Percentiles rank a stretch among this genome's conserved stretches.
Evolutionary conservation across 2,888 invertebrate species (phyloP).

Genomic region (Hololepta plana): DNA sequence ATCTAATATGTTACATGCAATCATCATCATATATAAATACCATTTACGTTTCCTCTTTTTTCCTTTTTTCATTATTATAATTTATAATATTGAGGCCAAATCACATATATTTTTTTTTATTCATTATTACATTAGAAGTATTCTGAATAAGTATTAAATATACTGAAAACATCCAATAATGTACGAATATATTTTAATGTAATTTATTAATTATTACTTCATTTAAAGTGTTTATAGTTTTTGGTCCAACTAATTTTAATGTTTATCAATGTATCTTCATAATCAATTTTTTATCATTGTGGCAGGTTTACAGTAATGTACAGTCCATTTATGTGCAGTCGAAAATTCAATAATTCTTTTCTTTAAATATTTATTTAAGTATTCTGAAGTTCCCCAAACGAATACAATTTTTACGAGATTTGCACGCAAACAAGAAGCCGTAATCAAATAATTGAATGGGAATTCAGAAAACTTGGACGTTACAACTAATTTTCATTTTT

Average conservation of each 20-base stretch:
- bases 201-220: slow-evolving; percentile 1
- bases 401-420: too few species aligned
- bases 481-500: slow-evolving; percentile 14
- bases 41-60: background rate
- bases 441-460: slow-evolving; percentile 9
- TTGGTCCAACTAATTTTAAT: slow-evolving; percentile 10
- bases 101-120: slow-evolving; percentile 4
- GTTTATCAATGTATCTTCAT: too few species aligned
- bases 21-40: background rate
- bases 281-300: slow-evolving; percentile 8
- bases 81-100: slow-evolving; percentile 6
- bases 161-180: slow-evolving; percentile 1
- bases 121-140: background rate
- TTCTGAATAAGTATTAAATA: slow-evolving; percentile 1
- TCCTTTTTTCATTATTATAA: slow-evolving; percentile 1
- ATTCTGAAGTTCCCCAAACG: too few species aligned
- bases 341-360: slow-evolving; percentile 2
- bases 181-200: slow-evolving; percentile 4
- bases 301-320: slow-evolving; percentile 13
- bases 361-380: background rate
- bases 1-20: slow-evolving; percentile 8
- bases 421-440: too few species aligned
- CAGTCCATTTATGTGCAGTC: slow-evolving; percentile 13
- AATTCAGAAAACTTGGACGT: slow-evolving; percentile 20
- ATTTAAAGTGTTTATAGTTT: slow-evolving; percentile 3